Evolutionary conservation across 2,797 vertebrate species (phyloP), one percentile per base, ranked within the genome.

Genomic region (Phataginus tricuspis): DNA sequence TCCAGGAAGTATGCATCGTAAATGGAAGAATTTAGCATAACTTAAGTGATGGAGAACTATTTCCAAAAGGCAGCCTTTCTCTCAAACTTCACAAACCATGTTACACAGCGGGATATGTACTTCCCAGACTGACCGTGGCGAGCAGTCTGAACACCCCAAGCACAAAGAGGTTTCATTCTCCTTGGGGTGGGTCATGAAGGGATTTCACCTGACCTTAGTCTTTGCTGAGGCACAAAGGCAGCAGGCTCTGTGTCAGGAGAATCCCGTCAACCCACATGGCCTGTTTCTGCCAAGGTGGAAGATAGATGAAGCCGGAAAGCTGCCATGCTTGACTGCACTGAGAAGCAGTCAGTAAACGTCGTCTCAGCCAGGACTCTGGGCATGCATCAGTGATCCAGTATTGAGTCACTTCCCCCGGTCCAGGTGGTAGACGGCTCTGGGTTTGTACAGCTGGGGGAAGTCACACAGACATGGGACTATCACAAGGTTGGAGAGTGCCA

Each of bases 391-490:
- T 27, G 59, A 84, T 79, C 34, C 8, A 4, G 16, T 13, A 12
- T 8, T 39, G 42, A 89, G 71, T 95, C 61, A 87, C 77, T 93
- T 95, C 25, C 85, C 13, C 37, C 21, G 29, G 37, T 15, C 59
- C 71, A 87, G 80, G 49, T 82, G 90, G 93, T 74, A 79, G 71
- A 37, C 15, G 39, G 45, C 51, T 71, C 64, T 80, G 75, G 55
- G 59, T 87, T 90, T 91, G 79, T 80, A 57, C 90, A 94, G 86
- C 79, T 93, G 86, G 39, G 25, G n/a, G 11, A 51, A 37, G 87
- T 77, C 55, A 53, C 15, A n/a, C 3, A 86, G 87, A 59, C 74
- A 12, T 51, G 72, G 78, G 12, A 71, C 13, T 77, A 29, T 34
- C 57, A 12, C 18, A 31, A 51, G 49, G 74, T 69, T 49, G 55